Percentiles rank a stretch among this genome's conserved stretches.
Evolutionary conservation across 2,797 vertebrate species (phyloP).

Genomic region (Paedocypris micromegethes): DNA sequence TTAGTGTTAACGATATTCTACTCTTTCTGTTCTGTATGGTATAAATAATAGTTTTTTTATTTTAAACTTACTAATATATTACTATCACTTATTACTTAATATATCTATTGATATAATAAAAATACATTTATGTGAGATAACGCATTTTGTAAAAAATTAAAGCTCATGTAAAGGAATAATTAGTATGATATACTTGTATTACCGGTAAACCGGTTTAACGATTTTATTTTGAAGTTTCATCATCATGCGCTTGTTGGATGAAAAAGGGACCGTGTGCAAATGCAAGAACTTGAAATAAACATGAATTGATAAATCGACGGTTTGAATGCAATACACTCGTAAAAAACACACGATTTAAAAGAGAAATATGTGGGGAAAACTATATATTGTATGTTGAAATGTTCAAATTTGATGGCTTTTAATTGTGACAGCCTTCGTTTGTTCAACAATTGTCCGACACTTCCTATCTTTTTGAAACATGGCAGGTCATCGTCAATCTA

Average conservation of each 20-base stretch:
- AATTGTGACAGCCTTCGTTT: not conserved
- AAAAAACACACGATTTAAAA: not conserved
- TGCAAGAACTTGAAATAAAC: not conserved
- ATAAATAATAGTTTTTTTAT: too few relatives aligned
- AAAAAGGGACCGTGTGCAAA: conserved; percentile 30
- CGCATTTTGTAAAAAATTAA: too few relatives aligned
- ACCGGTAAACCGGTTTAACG: not conserved
- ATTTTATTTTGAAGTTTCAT: conserved; percentile 45
- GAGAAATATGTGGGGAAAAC: not conserved
- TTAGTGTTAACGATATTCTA: too few relatives aligned
- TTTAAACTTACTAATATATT: not conserved
- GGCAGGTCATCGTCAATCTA: conserved; percentile 1
- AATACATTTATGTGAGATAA: too few relatives aligned
- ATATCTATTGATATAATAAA: too few relatives aligned
- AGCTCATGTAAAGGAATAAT: too few relatives aligned
- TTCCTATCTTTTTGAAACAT: conserved; percentile 11
- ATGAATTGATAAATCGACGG: not conserved
- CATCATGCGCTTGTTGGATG: not conserved
- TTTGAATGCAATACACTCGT: not conserved
- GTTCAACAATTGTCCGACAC: conserved; percentile 3
- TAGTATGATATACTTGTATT: not conserved
- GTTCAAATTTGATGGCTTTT: too few relatives aligned
- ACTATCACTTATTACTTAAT: too few relatives aligned
- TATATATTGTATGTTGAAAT: too few relatives aligned
- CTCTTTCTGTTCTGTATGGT: too few relatives aligned